Percentiles rank a stretch among this genome's conserved stretches.
Conservation (phyloP, 2,797 vertebrate species). For the Notolepis coatsorum region DNA sequence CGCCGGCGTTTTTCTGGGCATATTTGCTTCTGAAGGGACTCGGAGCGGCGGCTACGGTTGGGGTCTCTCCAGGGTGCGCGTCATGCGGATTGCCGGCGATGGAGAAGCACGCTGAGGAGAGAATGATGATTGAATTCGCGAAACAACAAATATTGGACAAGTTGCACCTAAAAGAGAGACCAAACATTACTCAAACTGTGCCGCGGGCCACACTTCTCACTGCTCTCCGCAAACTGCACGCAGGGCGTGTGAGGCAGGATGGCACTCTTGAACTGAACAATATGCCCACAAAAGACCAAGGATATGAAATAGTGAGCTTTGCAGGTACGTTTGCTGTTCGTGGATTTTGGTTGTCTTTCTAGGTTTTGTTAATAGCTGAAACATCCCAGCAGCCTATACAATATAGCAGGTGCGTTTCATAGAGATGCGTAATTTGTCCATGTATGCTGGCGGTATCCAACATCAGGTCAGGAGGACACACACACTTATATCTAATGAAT, state of each 20-base stretch:
- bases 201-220: slow-evolving; percentile 85
- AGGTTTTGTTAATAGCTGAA: no score
- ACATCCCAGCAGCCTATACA: no score
- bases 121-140: slow-evolving; percentile 87
- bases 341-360: no score
- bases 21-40: slow-evolving; percentile 60
- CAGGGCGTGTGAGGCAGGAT: slow-evolving; percentile 77
- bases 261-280: slow-evolving; percentile 72
- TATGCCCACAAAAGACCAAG: slow-evolving; percentile 68
- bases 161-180: slow-evolving; percentile 89
- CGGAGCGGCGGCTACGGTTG: slow-evolving; percentile 52
- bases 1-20: slow-evolving; percentile 58
- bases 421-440: no score
- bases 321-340: slow-evolving; percentile 79
- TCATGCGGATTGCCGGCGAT: slow-evolving; percentile 80
- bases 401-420: no score
- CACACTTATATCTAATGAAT: no score
- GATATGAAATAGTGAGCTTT: slow-evolving; percentile 95
- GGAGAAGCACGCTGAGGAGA: slow-evolving; percentile 77
- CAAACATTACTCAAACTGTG: slow-evolving; percentile 86
- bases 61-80: slow-evolving; percentile 71
- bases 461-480: no score
- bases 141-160: slow-evolving; percentile 92
- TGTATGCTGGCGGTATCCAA: no score
- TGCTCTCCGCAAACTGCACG: slow-evolving; percentile 89